phyloP scores from a whole-genome alignment of 2,113 vertebrate species.

The Holacanthus passer region DNA sequence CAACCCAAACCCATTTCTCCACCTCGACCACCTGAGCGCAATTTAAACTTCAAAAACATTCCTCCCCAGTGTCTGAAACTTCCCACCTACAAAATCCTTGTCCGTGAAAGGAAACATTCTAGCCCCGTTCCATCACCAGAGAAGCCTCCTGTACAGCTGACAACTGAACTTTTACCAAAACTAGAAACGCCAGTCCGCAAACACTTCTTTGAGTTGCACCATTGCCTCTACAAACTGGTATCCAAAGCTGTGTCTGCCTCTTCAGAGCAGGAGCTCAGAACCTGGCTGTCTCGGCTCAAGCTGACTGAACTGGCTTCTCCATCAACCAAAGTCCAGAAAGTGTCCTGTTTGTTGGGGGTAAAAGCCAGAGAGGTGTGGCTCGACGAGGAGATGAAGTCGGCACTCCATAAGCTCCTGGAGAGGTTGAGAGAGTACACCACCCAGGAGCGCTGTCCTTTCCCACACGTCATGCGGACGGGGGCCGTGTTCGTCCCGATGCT shows the following conservation, averaged over 20 bases:
- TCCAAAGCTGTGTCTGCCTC: slow-evolving; percentile 82
- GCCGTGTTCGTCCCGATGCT: slow-evolving; percentile 94
- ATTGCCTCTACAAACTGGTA: slow-evolving; percentile 85
- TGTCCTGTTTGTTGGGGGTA: slow-evolving; percentile 71
- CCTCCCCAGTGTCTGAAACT: slow-evolving; percentile 76
- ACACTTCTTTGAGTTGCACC: slow-evolving; percentile 88
- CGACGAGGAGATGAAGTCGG: slow-evolving; percentile 77
- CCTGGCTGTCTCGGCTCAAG: slow-evolving; percentile 73
- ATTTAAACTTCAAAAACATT: slow-evolving; percentile 67
- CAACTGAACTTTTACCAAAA: slow-evolving; percentile 18
- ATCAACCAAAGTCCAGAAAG: slow-evolving; percentile 75
- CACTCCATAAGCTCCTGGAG: slow-evolving; percentile 82
- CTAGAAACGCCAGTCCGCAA: slow-evolving; percentile 62
- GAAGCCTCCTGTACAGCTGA: slow-evolving; percentile 17
- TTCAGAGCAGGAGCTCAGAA: slow-evolving; percentile 59
- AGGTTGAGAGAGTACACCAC: slow-evolving; percentile 87
- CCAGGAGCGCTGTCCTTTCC: slow-evolving; percentile 89
- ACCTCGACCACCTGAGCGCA: slow-evolving; percentile 29
- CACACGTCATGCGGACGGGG: slow-evolving; percentile 91
- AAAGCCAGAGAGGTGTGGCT: slow-evolving; percentile 87
- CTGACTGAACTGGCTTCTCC: slow-evolving; percentile 35
- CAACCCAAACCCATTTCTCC: slow-evolving; percentile 3
- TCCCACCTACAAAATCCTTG: slow-evolving; percentile 69
- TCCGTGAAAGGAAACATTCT: slow-evolving; percentile 48
- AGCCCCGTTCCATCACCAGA: background rate